Evolutionary conservation across 2,888 invertebrate species (phyloP).

Genomic region (Auanema freiburgensis): DNA sequence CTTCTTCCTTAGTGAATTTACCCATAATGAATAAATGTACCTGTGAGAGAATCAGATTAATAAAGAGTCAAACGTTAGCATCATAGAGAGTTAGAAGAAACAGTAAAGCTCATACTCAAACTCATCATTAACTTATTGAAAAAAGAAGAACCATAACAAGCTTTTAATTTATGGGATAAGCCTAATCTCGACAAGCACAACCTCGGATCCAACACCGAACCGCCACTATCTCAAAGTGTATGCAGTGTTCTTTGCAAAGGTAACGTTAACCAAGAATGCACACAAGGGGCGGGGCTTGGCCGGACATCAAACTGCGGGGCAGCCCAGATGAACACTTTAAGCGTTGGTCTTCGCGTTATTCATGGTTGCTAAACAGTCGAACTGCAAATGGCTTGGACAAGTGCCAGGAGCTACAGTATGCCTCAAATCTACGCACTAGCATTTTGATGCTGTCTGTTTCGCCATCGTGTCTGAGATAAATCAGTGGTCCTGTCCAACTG

Average conservation of each 20-base stretch:
- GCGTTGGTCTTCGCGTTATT: background rate
- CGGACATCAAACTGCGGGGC: constrained; percentile 18
- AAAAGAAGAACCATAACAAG: background rate
- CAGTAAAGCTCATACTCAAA: background rate
- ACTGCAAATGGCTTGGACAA: constrained; percentile 37
- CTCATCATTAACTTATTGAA: too few species aligned
- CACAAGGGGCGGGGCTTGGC: constrained; percentile 7
- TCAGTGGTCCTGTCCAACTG: background rate
- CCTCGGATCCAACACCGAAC: background rate
- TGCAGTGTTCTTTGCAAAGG: constrained; percentile 9
- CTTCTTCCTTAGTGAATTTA: constrained; percentile 92
- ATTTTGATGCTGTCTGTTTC: constrained; percentile 7
- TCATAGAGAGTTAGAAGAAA: constrained; percentile 2
- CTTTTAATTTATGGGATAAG: background rate
- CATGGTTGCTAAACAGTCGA: constrained; percentile 31
- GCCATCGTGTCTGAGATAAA: background rate
- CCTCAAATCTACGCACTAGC: constrained; percentile 1
- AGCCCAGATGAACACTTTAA: constrained; percentile 17
- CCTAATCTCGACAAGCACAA: background rate
- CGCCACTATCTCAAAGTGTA: background rate
- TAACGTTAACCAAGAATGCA: constrained; percentile 1
- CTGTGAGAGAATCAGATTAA: background rate
- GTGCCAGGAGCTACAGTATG: constrained; percentile 30
- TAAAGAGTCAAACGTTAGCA: background rate
- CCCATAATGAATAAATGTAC: constrained; percentile 29